Evolutionary conservation across 1,140 invertebrate genomes (phyloP).

Genomic region (Octopus bimaculoides): DNA sequence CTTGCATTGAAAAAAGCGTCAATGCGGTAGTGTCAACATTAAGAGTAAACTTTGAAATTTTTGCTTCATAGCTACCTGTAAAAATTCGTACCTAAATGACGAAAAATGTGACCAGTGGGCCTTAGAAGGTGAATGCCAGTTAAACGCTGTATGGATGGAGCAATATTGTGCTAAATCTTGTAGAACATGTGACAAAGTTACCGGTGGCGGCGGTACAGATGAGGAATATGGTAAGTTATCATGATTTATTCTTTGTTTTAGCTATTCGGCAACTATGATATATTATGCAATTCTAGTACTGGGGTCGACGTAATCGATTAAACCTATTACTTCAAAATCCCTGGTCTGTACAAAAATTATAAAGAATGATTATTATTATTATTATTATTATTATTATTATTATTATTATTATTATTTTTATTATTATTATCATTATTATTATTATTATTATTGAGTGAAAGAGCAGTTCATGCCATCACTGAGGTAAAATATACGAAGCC

Average conservation of each 20-base stretch:
- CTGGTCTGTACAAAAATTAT: not conserved
- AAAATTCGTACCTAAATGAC: conserved; percentile 24
- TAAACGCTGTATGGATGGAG: conserved; percentile 42
- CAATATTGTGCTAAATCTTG: conserved; percentile 41
- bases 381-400: too few relatives aligned
- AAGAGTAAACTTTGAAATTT: not conserved
- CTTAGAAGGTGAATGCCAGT: conserved; percentile 37
- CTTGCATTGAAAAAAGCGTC: too few relatives aligned
- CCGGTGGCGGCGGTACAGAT: conserved; percentile 23
- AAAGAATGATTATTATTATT: too few relatives aligned
- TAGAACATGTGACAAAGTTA: conserved; percentile 27
- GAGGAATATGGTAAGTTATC: conserved; percentile 8
- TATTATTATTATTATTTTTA: too few relatives aligned
- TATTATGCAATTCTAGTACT: not conserved
- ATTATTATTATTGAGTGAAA: too few relatives aligned
- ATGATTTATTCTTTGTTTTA: not conserved
- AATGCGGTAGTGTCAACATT: too few relatives aligned
- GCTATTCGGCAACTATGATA: not conserved
- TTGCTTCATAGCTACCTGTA: conserved; percentile 29
- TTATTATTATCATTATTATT: too few relatives aligned
- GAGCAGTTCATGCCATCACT: too few relatives aligned
- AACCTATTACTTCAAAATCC: not conserved
- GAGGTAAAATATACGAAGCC: too few relatives aligned
- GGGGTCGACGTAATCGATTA: not conserved
- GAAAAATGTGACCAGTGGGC: conserved; percentile 42